phyloP scores from a whole-genome alignment of 2,113 vertebrate species.

The Dunckerocampus dactyliophorus region DNA sequence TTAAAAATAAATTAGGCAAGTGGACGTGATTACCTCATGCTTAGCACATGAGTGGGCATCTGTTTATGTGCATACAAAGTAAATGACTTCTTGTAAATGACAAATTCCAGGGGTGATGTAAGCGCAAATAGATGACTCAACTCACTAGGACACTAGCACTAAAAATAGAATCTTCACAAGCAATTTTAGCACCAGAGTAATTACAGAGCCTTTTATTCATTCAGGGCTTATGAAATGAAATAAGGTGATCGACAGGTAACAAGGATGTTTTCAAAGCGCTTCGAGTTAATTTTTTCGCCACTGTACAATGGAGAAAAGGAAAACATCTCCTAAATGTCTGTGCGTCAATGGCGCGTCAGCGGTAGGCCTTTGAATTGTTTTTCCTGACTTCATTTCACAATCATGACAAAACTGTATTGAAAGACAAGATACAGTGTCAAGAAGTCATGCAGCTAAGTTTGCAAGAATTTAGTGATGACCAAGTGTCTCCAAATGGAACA shows the following conservation, averaged over 20 bases:
- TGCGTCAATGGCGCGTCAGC: too few relatives aligned
- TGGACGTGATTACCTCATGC: not conserved
- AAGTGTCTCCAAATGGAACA: too few relatives aligned
- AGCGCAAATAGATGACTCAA: conserved; percentile 15
- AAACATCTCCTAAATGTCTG: too few relatives aligned
- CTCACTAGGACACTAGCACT: not conserved
- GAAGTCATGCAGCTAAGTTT: too few relatives aligned
- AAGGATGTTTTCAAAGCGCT: conserved; percentile 7
- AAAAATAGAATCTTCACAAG: conserved; percentile 43
- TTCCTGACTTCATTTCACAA: too few relatives aligned
- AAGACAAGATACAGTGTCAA: too few relatives aligned
- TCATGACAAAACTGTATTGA: too few relatives aligned
- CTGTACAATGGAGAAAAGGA: too few relatives aligned
- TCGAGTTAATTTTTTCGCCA: too few relatives aligned
- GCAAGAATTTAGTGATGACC: too few relatives aligned
- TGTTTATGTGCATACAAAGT: not conserved
- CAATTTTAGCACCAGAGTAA: conserved; percentile 32
- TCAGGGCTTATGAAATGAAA: conserved; percentile 1
- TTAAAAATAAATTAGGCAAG: too few relatives aligned
- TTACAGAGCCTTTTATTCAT: not conserved
- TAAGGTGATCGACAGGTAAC: not conserved
- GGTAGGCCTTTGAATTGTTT: too few relatives aligned
- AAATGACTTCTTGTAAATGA: not conserved
- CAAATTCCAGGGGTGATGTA: conserved; percentile 37
- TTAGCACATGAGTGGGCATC: not conserved